Conservation (phyloP, 2,888 invertebrate genomes). For the Beris morrisii region DNA sequence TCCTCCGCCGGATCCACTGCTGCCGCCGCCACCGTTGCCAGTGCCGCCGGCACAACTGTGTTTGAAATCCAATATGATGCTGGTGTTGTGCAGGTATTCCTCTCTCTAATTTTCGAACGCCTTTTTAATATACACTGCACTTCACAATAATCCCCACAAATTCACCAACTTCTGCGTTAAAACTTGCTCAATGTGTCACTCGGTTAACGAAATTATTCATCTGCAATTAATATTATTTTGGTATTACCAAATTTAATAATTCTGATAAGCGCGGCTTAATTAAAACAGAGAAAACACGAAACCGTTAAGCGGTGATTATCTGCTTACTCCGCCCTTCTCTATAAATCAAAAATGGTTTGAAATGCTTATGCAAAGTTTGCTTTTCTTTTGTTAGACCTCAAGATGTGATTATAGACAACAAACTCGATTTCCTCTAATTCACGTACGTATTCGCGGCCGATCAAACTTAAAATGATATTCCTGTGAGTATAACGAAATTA, state of each 20-base stretch:
- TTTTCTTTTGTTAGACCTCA: conserved; percentile 16
- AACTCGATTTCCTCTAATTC: conserved; percentile 39
- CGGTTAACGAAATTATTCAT: no score
- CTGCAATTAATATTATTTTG: no score
- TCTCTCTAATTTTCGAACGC: background rate
- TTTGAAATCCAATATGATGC: conserved; percentile 85
- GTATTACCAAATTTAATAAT: no score
- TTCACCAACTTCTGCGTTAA: no score
- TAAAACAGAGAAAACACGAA: no score
- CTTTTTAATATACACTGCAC: no score
- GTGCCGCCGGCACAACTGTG: conserved; percentile 70
- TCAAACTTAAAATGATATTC: conserved; percentile 58
- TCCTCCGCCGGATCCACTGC: conserved; percentile 43
- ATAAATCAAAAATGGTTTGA: background rate
- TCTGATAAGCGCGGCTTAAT: no score
- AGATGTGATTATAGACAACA: conserved; percentile 34
- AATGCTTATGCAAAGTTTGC: conserved; percentile 28
- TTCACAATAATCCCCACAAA: no score
- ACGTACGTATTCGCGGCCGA: conserved; percentile 56
- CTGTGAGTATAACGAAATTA: conserved; percentile 47
- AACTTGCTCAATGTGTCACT: no score
- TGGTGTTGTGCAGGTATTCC: conserved; percentile 46
- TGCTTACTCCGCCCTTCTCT: no score
- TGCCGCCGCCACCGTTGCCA: conserved; percentile 64
- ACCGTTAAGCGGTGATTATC: no score